Conservation (phyloP, 2,888 invertebrate genomes). For the Macrosoma leucophasiata region DNA sequence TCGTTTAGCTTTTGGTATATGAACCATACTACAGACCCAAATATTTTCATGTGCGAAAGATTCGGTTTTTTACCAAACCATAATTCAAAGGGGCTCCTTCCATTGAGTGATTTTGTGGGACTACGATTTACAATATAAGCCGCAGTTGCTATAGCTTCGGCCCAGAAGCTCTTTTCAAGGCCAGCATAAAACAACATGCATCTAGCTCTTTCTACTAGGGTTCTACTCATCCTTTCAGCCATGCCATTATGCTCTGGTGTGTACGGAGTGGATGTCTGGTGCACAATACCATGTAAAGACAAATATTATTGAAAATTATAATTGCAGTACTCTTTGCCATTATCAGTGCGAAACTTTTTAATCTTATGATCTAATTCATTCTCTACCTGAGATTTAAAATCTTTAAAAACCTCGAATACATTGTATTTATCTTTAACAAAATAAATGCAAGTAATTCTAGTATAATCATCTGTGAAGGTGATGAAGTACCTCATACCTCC, state of each 20-base stretch:
- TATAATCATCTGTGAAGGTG: constrained; percentile 39
- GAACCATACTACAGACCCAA: constrained; percentile 5
- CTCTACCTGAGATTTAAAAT: constrained; percentile 19
- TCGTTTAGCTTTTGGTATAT: constrained; percentile 5
- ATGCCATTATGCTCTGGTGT: constrained; percentile 35
- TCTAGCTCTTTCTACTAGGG: constrained; percentile 23
- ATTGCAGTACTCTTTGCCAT: constrained; percentile 18
- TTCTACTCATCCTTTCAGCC: constrained; percentile 30
- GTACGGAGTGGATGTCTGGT: constrained; percentile 29
- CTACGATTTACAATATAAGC: constrained; percentile 4
- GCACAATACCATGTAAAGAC: constrained; percentile 26
- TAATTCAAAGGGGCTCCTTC: background rate
- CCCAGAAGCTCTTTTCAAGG: background rate
- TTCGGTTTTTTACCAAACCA: constrained; percentile 1
- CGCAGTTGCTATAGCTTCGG: constrained; percentile 4
- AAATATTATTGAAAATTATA: constrained; percentile 6
- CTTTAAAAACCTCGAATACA: constrained; percentile 17
- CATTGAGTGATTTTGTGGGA: background rate
- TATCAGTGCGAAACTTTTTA: constrained; percentile 12
- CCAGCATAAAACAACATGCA: constrained; percentile 8
- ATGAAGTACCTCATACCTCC: constrained; percentile 39
- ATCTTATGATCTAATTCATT: constrained; percentile 13
- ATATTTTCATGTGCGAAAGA: constrained; percentile 1
- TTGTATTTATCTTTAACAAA: constrained; percentile 31
- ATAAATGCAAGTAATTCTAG: constrained; percentile 30